These are phyloP conservation scores for Pangasius krempfi DNA, from an alignment of 2,797 vertebrate species.

Conservation along the genomic window DNA sequence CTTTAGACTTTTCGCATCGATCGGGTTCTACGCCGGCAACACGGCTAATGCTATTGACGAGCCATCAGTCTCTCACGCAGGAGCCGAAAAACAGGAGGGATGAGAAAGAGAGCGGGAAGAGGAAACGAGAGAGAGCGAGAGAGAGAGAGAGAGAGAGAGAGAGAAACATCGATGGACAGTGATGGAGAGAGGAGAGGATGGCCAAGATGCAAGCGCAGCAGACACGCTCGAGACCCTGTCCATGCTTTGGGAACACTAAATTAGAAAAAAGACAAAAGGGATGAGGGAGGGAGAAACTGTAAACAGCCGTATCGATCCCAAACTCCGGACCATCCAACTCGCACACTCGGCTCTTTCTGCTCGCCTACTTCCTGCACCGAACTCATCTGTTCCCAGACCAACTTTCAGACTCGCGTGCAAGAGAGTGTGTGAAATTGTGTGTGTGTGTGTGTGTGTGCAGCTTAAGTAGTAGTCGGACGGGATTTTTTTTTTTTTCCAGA, in stretches of 20 bases:
- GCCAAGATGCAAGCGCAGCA: conserved; percentile 85
- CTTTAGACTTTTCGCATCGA: conserved; percentile 94
- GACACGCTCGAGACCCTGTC: conserved; percentile 75
- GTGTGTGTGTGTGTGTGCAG: neutral
- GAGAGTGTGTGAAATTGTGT: neutral
- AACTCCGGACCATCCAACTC: conserved; percentile 80
- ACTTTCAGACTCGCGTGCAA: neutral
- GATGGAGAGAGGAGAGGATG: conserved; percentile 84
- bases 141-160: conserved; percentile 63
- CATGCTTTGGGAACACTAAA: conserved; percentile 83
- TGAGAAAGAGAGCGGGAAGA: conserved; percentile 35
- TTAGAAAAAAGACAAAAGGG: conserved; percentile 83
- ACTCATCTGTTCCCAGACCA: conserved; percentile 29
- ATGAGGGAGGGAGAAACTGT: conserved; percentile 79
- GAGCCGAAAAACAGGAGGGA: conserved; percentile 81
- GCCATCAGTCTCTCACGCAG: conserved; percentile 90
- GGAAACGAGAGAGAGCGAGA: conserved; percentile 53
- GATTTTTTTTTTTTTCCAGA: neutral
- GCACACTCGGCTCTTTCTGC: conserved; percentile 17
- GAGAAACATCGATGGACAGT: conserved; percentile 85
- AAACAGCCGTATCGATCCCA: conserved; percentile 79
- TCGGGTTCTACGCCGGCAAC: conserved; percentile 92
- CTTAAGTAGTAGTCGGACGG: neutral
- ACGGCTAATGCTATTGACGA: conserved; percentile 99
- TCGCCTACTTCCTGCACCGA: conserved; percentile 10